Evolutionary conservation across 1,140 invertebrate genomes (phyloP).

Genomic region (Pararge aegeria): DNA sequence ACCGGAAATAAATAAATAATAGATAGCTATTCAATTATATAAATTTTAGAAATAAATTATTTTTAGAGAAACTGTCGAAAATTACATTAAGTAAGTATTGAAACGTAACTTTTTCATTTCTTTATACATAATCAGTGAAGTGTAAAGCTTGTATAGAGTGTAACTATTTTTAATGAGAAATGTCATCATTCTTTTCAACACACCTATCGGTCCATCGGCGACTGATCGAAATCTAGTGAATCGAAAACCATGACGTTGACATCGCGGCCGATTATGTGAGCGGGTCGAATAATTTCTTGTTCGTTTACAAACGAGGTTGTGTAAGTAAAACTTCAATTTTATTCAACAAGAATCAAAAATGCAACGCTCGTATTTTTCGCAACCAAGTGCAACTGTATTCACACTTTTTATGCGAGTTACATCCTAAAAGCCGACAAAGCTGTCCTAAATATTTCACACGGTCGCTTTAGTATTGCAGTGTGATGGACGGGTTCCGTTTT

Average conservation of each 20-base stretch:
- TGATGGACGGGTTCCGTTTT: slow-evolving; percentile 23
- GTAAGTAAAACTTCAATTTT: slow-evolving; percentile 32
- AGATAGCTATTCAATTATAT: slow-evolving; percentile 2
- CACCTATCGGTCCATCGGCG: slow-evolving; percentile 15
- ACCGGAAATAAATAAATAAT: neutral
- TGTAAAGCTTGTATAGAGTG: slow-evolving; percentile 16
- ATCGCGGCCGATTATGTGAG: slow-evolving; percentile 43
- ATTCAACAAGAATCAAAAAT: slow-evolving; percentile 39
- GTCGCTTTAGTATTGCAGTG: slow-evolving; percentile 19
- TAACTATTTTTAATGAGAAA: slow-evolving; percentile 18
- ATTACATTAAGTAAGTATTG: slow-evolving; percentile 11
- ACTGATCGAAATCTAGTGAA: slow-evolving; percentile 21
- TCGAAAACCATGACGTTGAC: slow-evolving; percentile 34
- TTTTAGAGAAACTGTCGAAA: neutral
- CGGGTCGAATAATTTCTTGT: slow-evolving; percentile 39
- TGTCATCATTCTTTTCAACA: slow-evolving; percentile 27
- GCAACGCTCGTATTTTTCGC: slow-evolving; percentile 48
- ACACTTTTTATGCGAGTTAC: slow-evolving; percentile 50
- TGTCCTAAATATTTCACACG: slow-evolving; percentile 29
- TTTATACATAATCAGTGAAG: slow-evolving; percentile 15
- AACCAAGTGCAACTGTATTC: slow-evolving; percentile 41
- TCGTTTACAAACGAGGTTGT: slow-evolving; percentile 39
- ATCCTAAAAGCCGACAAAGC: slow-evolving; percentile 39
- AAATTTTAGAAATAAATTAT: neutral
- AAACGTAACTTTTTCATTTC: slow-evolving; percentile 11